Evolutionary conservation across 2,888 invertebrate genomes (phyloP), one percentile per base, ranked within the genome.

Genomic region (Eupelmus urozonus): DNA sequence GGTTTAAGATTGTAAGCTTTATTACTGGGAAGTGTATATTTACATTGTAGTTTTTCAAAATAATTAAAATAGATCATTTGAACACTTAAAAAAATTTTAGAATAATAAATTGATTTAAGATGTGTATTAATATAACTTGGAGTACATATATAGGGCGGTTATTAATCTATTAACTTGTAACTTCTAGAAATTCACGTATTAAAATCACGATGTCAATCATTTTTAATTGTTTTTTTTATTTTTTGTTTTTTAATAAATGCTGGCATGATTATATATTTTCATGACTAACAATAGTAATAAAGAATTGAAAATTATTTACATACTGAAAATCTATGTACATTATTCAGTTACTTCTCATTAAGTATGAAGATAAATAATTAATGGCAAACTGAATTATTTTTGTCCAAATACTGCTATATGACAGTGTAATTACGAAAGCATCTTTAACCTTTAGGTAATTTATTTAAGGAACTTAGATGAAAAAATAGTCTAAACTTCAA

Each of bases 241-340:
- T n/a, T n/a, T n/a, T n/a, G n/a, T n/a, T n/a, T n/a, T n/a, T 34
- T 34, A 53, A 55, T 73, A n/a, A 45, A 57, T 65, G 18, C 59
- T 73, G 27, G 42, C 16, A 53, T 34, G 20, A 55, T 27, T 63
- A 55, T 27, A 63, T 63, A n/a, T 59, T 66, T 74, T 51, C 23
- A 73, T 49, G 5, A 59, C 45, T 55, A 59, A 34, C 45, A 66
- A 59, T 59, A 13, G 9, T 59, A 57, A n/a, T 66, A 59, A 49
- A 57, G 25, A 57, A 73, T 59, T 73, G 27, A 42, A 25, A 66
- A 45, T 23, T 74, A 74, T 66, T 66, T 74, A 74, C 66, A 73
- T 45, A 49, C 13, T 59, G 59, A n/a, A 66, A 34, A 59, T 49
- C 66, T 74, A 74, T 74, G 55, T 73, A 73, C 73, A 74, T 49